Percentiles rank a stretch among this genome's conserved stretches.
Conservation (phyloP, 2,113 vertebrate species). For the Orthonyx spaldingii region DNA sequence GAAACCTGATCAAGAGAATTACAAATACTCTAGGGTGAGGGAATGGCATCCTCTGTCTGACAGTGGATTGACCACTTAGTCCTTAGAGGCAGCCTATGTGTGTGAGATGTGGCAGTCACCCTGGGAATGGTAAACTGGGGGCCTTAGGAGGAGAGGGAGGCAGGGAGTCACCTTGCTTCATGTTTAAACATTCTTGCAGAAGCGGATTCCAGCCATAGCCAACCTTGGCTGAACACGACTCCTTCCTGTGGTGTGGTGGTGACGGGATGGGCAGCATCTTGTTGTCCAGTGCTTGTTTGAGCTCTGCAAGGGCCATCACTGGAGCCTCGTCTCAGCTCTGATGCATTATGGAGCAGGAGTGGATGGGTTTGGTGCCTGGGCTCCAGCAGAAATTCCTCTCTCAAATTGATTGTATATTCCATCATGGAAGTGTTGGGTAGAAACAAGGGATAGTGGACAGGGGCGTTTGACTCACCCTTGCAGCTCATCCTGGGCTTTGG, state of each 20-base stretch:
- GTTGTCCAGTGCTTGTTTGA: not conserved
- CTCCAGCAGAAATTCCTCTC: not conserved
- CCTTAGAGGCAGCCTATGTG: not conserved
- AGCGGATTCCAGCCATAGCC: not conserved
- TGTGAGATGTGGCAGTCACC: not conserved
- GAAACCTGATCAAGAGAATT: not conserved
- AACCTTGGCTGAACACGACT: not conserved
- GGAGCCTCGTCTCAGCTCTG: not conserved
- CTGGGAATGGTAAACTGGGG: not conserved
- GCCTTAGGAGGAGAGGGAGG: not conserved
- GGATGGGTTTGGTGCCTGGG: not conserved
- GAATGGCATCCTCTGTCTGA: not conserved
- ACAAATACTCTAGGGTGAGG: not conserved
- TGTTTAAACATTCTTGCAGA: not conserved
- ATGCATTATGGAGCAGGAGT: not conserved
- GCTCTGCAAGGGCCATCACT: fast-evolving
- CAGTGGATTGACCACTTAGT: not conserved
- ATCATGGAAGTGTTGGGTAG: not conserved
- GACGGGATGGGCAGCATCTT: not conserved
- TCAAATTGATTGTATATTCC: not conserved
- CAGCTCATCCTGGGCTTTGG: not conserved
- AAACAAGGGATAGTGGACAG: not conserved
- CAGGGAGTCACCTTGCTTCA: not conserved
- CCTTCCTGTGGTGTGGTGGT: not conserved
- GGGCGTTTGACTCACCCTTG: not conserved